Evolutionary conservation across 2,888 invertebrate species (phyloP), one percentile per base, ranked within the genome.

Genomic region (Pachliopta kotzebuea): DNA sequence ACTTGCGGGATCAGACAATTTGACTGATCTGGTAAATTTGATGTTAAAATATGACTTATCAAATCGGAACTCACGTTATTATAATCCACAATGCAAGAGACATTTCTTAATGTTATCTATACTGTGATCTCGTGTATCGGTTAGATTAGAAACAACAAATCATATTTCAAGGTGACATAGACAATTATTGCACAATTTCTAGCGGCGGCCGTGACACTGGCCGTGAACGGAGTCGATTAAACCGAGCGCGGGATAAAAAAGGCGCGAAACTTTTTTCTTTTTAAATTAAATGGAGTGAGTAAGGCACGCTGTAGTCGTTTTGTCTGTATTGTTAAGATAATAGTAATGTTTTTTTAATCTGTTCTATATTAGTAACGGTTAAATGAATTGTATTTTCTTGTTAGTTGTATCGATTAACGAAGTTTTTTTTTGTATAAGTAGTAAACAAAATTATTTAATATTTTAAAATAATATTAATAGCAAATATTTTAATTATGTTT

Each of bases 211-310:
- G 20, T 60, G 60, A 60, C 55, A 55, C 21, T 60, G 52, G 50
- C 60, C 63, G 26, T 59, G 31, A 50, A 52, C 62, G 62, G n/a
- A 58, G 65, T 67, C 68, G 67, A 68, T 70, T 68, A 68, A 63
- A 67, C 66, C 53, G 50, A n/a, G 14, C n/a, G n/a, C 42, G 26
- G 64, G 52, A 69, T 68, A 67, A 37, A 69, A 69, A 54, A n/a
- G 17, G 55, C 42, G 21, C 45, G 56, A 9, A 29, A 50, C 31
- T 50, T 56, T 56, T 62, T 61, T 29, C 31, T 4, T 54, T 53
- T 45, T 49, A 21, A 45, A 57, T 57, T 45, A 57, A 57, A 37
- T 24, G 24, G 42, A 60, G 52, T 49, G 37, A 60, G 50, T 52
- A 52, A 52, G 50, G 50, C 50, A 52, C 20, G 45, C 21, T 14